Evolutionary conservation across 2,797 vertebrate species (phyloP).

Genomic region (Phrynocephalus forsythii): DNA sequence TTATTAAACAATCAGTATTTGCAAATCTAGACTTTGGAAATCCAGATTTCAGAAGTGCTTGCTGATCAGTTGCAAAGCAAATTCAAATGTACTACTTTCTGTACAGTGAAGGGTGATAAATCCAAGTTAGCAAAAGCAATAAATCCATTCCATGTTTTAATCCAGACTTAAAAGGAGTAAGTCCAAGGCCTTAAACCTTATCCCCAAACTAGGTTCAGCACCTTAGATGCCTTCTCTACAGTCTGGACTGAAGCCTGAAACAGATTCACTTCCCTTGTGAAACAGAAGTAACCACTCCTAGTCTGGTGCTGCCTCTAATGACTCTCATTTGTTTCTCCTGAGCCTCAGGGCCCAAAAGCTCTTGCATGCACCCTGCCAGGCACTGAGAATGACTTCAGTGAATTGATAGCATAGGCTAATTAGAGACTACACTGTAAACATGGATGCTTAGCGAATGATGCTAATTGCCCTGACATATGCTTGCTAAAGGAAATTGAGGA

Average conservation of each 20-base stretch:
- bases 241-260: no score
- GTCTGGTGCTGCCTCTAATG: not conserved
- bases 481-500: not conserved
- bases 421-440: slow-evolving; percentile 2
- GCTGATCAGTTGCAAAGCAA: not conserved
- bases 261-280: no score
- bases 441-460: not conserved
- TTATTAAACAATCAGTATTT: not conserved
- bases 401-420: not conserved
- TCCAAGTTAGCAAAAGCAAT: no score
- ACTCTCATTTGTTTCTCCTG: not conserved
- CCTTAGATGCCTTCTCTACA: no score
- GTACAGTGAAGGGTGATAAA: no score
- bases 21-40: not conserved
- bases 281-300: no score
- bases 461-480: not conserved
- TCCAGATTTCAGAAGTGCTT: not conserved
- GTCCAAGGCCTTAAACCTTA: no score
- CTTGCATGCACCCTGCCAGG: not conserved
- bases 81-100: not conserved
- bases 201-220: no score
- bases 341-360: not conserved
- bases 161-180: no score
- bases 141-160: no score
- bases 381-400: not conserved